Conservation (phyloP, 2,888 invertebrate genomes). For the Cosmopolites sordidus region DNA sequence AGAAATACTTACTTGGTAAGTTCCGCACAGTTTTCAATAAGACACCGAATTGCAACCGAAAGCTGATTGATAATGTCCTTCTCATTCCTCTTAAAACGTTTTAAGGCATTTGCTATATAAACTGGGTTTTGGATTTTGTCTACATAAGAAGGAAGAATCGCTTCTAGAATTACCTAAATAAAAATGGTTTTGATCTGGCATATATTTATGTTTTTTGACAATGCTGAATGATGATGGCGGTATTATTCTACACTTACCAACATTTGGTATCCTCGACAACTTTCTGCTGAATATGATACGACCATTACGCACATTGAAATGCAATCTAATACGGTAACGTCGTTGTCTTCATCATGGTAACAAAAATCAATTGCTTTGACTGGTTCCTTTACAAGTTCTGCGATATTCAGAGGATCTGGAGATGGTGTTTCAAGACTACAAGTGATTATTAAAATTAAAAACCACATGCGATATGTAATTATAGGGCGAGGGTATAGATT, state of each 20-base stretch:
- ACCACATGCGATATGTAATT: too few species aligned
- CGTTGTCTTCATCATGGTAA: constrained; percentile 96
- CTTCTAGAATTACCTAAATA: constrained; percentile 85
- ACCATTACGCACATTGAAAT: constrained; percentile 99
- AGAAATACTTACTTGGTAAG: constrained; percentile 74
- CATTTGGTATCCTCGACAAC: constrained; percentile 88
- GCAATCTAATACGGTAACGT: constrained; percentile 93
- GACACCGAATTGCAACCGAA: constrained; percentile 89
- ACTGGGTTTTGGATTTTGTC: constrained; percentile 87
- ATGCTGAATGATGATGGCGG: background rate
- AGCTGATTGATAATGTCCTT: constrained; percentile 88
- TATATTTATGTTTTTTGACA: background rate
- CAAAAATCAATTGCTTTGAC: constrained; percentile 96
- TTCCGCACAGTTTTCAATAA: constrained; percentile 95
- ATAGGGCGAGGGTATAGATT: too few species aligned
- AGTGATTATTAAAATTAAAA: too few species aligned
- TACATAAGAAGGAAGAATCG: constrained; percentile 92
- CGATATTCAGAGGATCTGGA: constrained; percentile 89
- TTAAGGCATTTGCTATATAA: constrained; percentile 51
- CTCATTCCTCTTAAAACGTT: constrained; percentile 90
- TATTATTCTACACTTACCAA: constrained; percentile 58
- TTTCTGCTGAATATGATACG: constrained; percentile 96
- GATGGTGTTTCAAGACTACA: constrained; percentile 83
- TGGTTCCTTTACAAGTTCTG: constrained; percentile 86
- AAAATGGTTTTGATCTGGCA: background rate